phyloP scores from a whole-genome alignment of 2,888 invertebrate genomes.

The Trichogramma dendrolimi region DNA sequence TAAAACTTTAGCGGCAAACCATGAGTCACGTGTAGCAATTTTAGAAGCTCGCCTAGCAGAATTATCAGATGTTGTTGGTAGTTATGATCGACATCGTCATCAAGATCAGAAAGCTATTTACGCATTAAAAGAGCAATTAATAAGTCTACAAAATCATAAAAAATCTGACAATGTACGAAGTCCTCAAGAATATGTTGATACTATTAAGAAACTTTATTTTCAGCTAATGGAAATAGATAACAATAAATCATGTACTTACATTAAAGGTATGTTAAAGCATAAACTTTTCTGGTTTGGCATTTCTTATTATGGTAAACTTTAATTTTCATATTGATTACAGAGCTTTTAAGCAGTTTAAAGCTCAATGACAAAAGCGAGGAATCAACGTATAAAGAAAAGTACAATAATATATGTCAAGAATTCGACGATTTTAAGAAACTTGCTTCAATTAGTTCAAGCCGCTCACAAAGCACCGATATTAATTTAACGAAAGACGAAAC shows the following conservation, averaged over 20 bases:
- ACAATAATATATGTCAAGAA: constrained; percentile 61
- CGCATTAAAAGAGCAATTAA: constrained; percentile 58
- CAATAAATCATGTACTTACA: constrained; percentile 40
- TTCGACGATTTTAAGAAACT: constrained; percentile 63
- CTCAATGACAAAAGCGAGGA: constrained; percentile 41
- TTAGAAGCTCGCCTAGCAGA: constrained; percentile 75
- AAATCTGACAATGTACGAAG: constrained; percentile 35
- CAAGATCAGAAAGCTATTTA: constrained; percentile 72
- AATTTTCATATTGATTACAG: constrained; percentile 30
- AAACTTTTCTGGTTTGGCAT: constrained; percentile 4
- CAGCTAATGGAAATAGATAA: constrained; percentile 52
- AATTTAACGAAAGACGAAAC: constrained; percentile 38
- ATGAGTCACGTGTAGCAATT: constrained; percentile 73
- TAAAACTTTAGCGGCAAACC: constrained; percentile 63
- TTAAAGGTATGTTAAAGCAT: constrained; percentile 48
- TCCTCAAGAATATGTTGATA: constrained; percentile 47
- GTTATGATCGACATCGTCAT: constrained; percentile 68
- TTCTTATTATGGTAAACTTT: constrained; percentile 3
- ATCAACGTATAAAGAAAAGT: constrained; percentile 62
- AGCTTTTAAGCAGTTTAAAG: constrained; percentile 51
- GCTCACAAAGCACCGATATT: constrained; percentile 33
- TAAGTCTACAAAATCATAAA: constrained; percentile 36
- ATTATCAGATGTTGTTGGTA: constrained; percentile 72
- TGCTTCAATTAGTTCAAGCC: constrained; percentile 27
- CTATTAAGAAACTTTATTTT: constrained; percentile 52